phyloP scores from a whole-genome alignment of 2,888 invertebrate species.

The Neoascia interrupta region DNA sequence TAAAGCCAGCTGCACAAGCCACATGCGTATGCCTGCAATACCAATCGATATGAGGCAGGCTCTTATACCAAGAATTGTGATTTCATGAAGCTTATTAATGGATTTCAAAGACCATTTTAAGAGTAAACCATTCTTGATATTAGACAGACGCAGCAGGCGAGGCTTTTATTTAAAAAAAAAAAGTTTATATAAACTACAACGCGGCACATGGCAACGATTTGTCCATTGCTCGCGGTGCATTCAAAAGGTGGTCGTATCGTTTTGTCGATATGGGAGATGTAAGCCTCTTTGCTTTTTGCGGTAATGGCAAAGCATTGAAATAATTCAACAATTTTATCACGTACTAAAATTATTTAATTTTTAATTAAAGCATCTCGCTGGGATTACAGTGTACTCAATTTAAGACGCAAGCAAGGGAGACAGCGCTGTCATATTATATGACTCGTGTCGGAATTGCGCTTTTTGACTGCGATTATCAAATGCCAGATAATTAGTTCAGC shows the following conservation, averaged over 20 bases:
- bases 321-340: constrained; percentile 43
- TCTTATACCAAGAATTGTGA: constrained; percentile 25
- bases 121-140: constrained; percentile 22
- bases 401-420: not conserved
- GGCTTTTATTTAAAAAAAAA: constrained; percentile 7
- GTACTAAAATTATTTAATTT: constrained; percentile 50
- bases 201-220: too few relatives aligned
- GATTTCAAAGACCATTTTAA: constrained; percentile 23
- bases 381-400: not conserved
- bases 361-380: constrained; percentile 30
- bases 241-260: too few relatives aligned
- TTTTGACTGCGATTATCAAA: too few relatives aligned
- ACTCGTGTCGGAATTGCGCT: too few relatives aligned
- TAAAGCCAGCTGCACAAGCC: constrained; percentile 13
- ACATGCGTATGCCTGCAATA: constrained; percentile 15
- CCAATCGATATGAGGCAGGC: constrained; percentile 21
- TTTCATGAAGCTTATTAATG: constrained; percentile 33
- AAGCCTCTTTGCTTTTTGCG: constrained; percentile 23
- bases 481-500: too few relatives aligned
- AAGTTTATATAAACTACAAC: constrained; percentile 24
- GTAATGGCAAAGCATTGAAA: constrained; percentile 21
- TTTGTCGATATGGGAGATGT: constrained; percentile 10
- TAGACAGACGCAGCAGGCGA: not conserved
- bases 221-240: too few relatives aligned
- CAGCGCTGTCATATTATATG: constrained; percentile 1